phyloP scores from a whole-genome alignment of 1,140 invertebrate species.

The Listronotus bonariensis region DNA sequence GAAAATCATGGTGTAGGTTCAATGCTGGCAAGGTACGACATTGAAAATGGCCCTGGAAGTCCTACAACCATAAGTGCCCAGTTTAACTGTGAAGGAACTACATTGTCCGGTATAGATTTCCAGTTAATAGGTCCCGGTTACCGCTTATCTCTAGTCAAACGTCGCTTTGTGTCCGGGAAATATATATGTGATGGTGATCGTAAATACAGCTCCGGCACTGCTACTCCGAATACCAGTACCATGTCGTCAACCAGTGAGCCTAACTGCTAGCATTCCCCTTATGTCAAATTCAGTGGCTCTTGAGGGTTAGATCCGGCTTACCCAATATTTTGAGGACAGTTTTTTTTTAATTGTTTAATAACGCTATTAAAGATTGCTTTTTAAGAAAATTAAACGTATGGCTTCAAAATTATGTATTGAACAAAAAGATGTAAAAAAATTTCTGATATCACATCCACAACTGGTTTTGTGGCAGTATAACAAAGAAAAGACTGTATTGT shows the following conservation, averaged over 20 bases:
- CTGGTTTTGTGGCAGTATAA: too few relatives aligned
- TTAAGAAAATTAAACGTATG: too few relatives aligned
- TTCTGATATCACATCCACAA: too few relatives aligned
- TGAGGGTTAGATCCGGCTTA: too few relatives aligned
- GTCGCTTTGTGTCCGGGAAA: conserved; percentile 90
- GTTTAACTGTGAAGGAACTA: conserved; percentile 94
- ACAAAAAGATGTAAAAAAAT: too few relatives aligned
- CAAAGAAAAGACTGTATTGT: too few relatives aligned
- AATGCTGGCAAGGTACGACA: conserved; percentile 85
- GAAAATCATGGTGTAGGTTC: conserved; percentile 89
- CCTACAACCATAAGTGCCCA: conserved; percentile 86
- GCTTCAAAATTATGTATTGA: too few relatives aligned
- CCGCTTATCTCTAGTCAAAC: conserved; percentile 90
- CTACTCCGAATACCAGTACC: conserved; percentile 46
- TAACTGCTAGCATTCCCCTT: conserved; percentile 53
- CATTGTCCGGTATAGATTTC: conserved; percentile 92
- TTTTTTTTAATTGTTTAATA: too few relatives aligned
- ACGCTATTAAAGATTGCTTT: too few relatives aligned
- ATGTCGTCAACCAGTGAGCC: conserved; percentile 43
- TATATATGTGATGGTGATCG: conserved; percentile 88
- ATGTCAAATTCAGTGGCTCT: too few relatives aligned
- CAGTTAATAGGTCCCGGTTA: conserved; percentile 87
- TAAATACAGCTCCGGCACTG: conserved; percentile 55
- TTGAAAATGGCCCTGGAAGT: conserved; percentile 78
- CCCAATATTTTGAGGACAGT: too few relatives aligned